These are phyloP conservation scores for Drosophila meridiana DNA, from an alignment of 2,888 invertebrate genomes.

Conservation along the genomic window DNA sequence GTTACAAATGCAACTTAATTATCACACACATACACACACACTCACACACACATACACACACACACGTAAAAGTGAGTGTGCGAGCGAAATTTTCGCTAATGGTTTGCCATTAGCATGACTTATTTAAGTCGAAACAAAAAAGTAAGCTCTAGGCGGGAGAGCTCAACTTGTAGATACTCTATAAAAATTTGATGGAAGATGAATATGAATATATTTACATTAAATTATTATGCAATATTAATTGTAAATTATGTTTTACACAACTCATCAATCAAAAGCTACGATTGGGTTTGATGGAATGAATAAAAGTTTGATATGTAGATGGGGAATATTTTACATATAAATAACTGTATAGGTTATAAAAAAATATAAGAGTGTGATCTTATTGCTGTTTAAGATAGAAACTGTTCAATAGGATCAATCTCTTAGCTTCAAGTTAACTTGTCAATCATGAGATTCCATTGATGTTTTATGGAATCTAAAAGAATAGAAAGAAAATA, in stretches of 20 bases:
- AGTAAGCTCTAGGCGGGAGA: background rate
- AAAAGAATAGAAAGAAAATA: background rate
- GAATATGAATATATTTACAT: no score
- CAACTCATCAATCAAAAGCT: background rate
- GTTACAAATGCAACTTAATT: constrained; percentile 71
- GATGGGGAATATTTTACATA: no score
- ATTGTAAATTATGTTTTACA: background rate
- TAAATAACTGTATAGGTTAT: no score
- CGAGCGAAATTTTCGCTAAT: constrained; percentile 72
- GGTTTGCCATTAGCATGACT: constrained; percentile 80
- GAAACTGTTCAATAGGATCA: no score
- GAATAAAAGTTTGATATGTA: no score
- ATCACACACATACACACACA: constrained; percentile 52
- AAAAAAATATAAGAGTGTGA: no score
- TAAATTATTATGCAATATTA: no score
- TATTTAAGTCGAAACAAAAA: constrained; percentile 68
- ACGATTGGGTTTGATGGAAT: no score
- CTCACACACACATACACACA: constrained; percentile 33
- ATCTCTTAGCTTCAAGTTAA: background rate
- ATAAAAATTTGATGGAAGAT: no score
- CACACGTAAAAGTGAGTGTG: constrained; percentile 12
- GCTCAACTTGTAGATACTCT: constrained; percentile 10
- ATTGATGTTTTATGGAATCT: background rate
- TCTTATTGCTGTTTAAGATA: background rate
- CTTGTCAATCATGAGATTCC: background rate